Base-by-base conservation (phyloP, 2,888 invertebrate species). In the Drosophila infuscata region DNA sequence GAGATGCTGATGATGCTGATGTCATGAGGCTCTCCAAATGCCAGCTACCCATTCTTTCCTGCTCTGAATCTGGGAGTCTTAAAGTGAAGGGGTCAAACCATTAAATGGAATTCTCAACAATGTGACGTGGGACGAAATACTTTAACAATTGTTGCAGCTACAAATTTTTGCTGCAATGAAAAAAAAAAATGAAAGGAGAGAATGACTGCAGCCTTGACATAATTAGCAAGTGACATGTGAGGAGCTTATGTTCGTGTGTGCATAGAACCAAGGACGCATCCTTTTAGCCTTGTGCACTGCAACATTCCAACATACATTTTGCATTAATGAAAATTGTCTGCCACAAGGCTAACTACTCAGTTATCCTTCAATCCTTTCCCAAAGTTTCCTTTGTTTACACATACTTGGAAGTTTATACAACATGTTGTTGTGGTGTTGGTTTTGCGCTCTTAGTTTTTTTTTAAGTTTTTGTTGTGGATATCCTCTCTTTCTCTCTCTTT, bases 171-270 rank as follows among this genome's bases (percentile, higher is more conserved):
- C 20, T 38, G 51, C 65, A 41, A 20, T 25, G 15, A 25, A 25
- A 25, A 43, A n/a, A n/a, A 17, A 43, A 25, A 46, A 25, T 25
- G 36, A n/a, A 17, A 12, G 29, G 20, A 11, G 8, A 25, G 25
- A 43, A 29, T n/a, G 43, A 43, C 20, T 53, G 66, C 59, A 87
- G 82, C 83, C 83, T 87, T 84, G 83, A 87, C 83, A 84, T 83
- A 75, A 87, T 87, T 84, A 72, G 77, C 71, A 30, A 70, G 29
- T 60, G 83, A 76, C 74, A 76, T 67, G 65, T 66, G 68, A 25
- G 25, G 3, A 46, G 25, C 8, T 38, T 68, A 63, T 64, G 62
- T 32, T 41, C 29, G 17, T 66, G 32, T 52, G 68, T 58, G 66
- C 25, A 46, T 46, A 46, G 15, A 46, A 25, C 46, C 25, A 46